Base-by-base conservation (phyloP, 2,888 invertebrate species). In the Adineta ricciae region DNA sequence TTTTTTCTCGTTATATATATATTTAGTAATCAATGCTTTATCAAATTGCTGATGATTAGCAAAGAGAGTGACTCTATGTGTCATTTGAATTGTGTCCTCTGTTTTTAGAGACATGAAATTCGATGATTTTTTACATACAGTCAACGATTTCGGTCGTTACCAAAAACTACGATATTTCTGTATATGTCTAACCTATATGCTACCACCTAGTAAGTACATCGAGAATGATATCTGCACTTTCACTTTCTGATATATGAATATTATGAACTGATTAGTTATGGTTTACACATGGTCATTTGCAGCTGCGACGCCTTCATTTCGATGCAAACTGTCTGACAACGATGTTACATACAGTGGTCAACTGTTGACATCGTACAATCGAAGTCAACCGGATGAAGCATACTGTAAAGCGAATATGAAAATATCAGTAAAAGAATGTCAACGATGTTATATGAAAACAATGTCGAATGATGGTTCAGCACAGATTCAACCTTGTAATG, bases 361-460 rank as follows among this genome's bases (percentile, higher is more conserved):
- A 24, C 2, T 24, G 38, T 21, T 41, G 1, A 14, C 16, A 14
- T n/a, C 19, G 21, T 41, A n/a, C 14, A 78, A 78, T 78, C 78
- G 8, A 11, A 78, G 24, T 78, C 78, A 78, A 78, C 78, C 78
- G 3, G 78, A 78, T 78, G 41, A 24, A 78, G 41, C 41, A 24
- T 78, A 78, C n/a, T 78, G 78, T 78, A 41, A 38, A 78, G n/a
- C 41, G 41, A 38, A 41, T 41, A 78, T 78, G 78, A 78, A 78
- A 41, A 78, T 78, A 38, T 78, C 78, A 24, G 41, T 78, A 11
- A 78, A n/a, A 41, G 78, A 78, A 78, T 78, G 78, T 78, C 78
- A 78, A n/a, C 2, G 41, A 78, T 78, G 78, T 41, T 78, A 78
- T 41, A 78, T 41, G 78, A 41, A 78, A 78, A 78, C 78, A n/a